Conservation (phyloP, 2,113 vertebrate species). For the Melanocharis versteri region DNA sequence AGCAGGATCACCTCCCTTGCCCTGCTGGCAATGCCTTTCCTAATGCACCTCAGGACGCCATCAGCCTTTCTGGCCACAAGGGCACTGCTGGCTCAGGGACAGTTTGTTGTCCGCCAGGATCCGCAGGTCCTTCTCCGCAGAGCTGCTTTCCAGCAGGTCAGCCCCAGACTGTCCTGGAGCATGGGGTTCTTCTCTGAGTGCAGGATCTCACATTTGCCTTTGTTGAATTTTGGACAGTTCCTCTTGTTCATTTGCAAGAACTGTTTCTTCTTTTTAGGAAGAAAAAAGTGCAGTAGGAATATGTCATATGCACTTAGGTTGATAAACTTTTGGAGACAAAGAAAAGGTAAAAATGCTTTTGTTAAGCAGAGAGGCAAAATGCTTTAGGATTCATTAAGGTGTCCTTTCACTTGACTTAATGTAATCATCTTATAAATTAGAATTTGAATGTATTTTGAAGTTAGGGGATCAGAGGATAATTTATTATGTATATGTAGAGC, state of each 20-base stretch:
- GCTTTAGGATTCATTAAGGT: neutral
- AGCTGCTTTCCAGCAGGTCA: neutral
- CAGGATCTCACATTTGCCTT: neutral
- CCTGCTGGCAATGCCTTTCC: neutral
- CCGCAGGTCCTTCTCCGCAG: neutral
- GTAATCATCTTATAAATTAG: neutral
- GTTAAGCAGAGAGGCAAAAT: neutral
- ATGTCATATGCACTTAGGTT: neutral
- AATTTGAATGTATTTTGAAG: neutral
- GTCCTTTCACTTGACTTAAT: neutral
- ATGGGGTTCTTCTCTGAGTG: neutral
- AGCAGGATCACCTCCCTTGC: neutral
- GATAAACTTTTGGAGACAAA: neutral
- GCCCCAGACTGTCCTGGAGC: neutral
- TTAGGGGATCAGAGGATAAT: neutral
- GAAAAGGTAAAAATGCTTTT: slow-evolving; percentile 4
- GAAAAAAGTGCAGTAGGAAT: neutral
- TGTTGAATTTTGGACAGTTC: neutral
- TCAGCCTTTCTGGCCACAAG: neutral
- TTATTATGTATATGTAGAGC: neutral
- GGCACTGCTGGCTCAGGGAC: neutral
- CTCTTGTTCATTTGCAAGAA: neutral
- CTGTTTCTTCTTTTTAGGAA: neutral
- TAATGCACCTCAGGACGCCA: neutral
- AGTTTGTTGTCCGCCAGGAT: neutral